Conservation (phyloP, 2,888 invertebrate species). For the Ptychoptera albimana region DNA sequence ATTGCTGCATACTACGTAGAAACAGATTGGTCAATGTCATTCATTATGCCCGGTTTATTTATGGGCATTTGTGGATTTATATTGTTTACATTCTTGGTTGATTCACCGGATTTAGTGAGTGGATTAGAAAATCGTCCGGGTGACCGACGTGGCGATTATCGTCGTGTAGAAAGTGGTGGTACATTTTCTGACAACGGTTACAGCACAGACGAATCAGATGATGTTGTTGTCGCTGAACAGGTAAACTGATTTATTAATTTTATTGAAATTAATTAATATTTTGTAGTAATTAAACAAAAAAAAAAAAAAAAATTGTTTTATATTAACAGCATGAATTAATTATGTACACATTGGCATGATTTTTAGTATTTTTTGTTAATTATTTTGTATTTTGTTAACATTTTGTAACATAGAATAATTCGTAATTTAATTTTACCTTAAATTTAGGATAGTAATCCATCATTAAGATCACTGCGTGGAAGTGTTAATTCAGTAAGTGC, state of each 20-base stretch:
- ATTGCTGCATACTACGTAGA: conserved; percentile 80
- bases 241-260: conserved; percentile 22
- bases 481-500: conserved; percentile 20
- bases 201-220: conserved; percentile 20
- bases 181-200: conserved; percentile 1
- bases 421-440: conserved; percentile 1
- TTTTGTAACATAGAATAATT: neutral
- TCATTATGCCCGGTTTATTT: conserved; percentile 76
- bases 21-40: conserved; percentile 77
- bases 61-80: conserved; percentile 55
- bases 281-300: neutral
- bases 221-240: conserved; percentile 41
- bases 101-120: conserved; percentile 66
- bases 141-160: neutral
- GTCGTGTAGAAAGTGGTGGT: conserved; percentile 4
- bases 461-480: conserved; percentile 10
- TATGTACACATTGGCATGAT: neutral
- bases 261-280: neutral
- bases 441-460: conserved; percentile 9
- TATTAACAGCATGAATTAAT: neutral
- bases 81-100: conserved; percentile 69
- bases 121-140: conserved; percentile 9
- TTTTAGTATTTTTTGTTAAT: neutral
- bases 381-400: conserved; percentile 3
- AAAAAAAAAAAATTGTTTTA: neutral